phyloP scores from a whole-genome alignment of 1,140 invertebrate species.

The Archivesica marissinica region DNA sequence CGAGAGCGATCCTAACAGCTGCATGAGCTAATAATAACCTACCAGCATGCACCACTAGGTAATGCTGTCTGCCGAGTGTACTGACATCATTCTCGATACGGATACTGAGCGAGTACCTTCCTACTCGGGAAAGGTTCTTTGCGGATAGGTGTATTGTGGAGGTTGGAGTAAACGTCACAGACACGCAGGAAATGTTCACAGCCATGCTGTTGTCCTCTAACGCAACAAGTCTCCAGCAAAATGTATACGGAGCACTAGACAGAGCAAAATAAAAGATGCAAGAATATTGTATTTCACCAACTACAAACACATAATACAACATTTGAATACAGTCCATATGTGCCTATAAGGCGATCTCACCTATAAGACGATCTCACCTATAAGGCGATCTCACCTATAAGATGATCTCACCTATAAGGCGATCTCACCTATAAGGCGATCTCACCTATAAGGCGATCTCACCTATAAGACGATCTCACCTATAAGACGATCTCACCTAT shows the following conservation, averaged over 20 bases:
- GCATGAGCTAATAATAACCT: neutral
- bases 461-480: neutral
- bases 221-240: neutral
- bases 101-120: neutral
- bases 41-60: neutral
- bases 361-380: neutral
- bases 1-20: neutral
- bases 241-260: neutral
- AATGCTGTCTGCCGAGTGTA: neutral
- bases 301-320: neutral
- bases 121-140: neutral
- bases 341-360: neutral
- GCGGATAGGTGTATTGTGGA: neutral
- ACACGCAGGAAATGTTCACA: neutral
- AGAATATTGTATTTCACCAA: too few species aligned
- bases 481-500: too few species aligned
- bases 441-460: neutral
- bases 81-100: constrained; percentile 42
- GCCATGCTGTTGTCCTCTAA: neutral
- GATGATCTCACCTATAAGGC: neutral
- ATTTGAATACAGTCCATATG: neutral
- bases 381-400: too few species aligned
- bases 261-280: neutral
- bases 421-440: neutral
- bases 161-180: neutral